Base-by-base conservation (phyloP, 1,140 invertebrate species). In the Cataglyphis hispanica region DNA sequence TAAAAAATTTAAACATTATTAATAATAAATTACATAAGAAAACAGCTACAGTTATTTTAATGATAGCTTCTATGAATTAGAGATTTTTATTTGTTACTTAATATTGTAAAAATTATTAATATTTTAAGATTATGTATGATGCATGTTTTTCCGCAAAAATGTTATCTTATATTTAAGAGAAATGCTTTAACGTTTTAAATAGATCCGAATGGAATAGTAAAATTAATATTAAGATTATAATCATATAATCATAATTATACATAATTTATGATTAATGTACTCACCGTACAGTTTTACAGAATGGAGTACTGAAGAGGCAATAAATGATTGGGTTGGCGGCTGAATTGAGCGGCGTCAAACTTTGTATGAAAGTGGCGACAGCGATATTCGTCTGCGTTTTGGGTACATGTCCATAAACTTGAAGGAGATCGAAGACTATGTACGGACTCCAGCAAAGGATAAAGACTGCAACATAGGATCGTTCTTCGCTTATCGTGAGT, bases 401-500 rank as follows among this genome's bases (percentile, higher is more conserved):
- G 0, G 98, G 98, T 85, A 99, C 96, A 92, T 97, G 97, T 19
- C 97, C 98, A 94, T 97, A 99, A 40, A 99, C 98, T 96, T 99
- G 98, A 1, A 99, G 96, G 27, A 99, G 94, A 94, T 99, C 98
- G 94, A 98, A 99, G 50, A 99, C 96, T 93, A 99, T 98, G 94
- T 98, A 99, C 0, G 99, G 99, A 88, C 98, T 98, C 98, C 98
- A 99, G 95, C 98, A 99, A 3, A 99, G 92, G 72, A 99, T 97
- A 94, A 99, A 99, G 19, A 99, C 98, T 99, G 96, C 19, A 96
- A 96, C 84, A 92, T 88, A 88, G 8, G 61, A 87, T 53, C 3
- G 27, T 31, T 46, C 46, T 46, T 64, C 8, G n/a, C n/a, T 53
- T 66, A 31, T 77, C 0, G 37, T 58, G 34, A 77, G 34, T 64